These are phyloP conservation scores for Eidolon helvum DNA, from an alignment of 2,113 vertebrate genomes.

Conservation along the genomic window DNA sequence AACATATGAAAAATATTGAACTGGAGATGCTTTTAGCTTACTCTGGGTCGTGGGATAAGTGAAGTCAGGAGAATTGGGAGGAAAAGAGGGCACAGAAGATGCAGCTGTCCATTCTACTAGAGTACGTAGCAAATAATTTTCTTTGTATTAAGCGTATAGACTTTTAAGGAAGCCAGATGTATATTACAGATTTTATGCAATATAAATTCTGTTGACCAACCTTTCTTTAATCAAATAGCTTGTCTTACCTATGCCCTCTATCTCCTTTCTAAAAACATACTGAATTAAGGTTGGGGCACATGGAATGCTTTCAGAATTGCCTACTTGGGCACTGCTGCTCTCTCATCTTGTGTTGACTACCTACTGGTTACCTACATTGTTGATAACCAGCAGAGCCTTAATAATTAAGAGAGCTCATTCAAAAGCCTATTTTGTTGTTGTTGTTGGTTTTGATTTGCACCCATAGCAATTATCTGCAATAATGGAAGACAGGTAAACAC, in stretches of 20 bases:
- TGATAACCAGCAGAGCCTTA: not conserved
- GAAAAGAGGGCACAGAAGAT: not conserved
- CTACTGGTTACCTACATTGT: not conserved
- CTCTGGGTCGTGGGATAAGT: not conserved
- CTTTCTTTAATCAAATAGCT: not conserved
- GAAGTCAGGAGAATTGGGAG: not conserved
- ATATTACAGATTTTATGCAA: not conserved
- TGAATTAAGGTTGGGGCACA: not conserved
- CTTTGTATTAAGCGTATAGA: not conserved
- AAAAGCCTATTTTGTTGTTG: not conserved
- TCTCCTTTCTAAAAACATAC: not conserved
- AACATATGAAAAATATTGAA: not conserved
- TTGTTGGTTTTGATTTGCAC: not conserved
- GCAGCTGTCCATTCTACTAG: accelerated
- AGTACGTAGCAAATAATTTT: not conserved
- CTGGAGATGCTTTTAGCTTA: not conserved
- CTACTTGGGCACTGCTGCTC: not conserved
- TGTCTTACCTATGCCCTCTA: not conserved
- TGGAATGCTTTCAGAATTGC: not conserved
- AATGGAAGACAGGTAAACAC: not conserved
- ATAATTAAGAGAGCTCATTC: not conserved
- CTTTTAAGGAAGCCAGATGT: not conserved
- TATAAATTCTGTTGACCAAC: not conserved
- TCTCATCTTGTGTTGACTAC: not conserved
- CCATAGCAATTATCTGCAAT: not conserved